phyloP scores from a whole-genome alignment of 2,888 invertebrate species.

The Athalia rosae region DNA sequence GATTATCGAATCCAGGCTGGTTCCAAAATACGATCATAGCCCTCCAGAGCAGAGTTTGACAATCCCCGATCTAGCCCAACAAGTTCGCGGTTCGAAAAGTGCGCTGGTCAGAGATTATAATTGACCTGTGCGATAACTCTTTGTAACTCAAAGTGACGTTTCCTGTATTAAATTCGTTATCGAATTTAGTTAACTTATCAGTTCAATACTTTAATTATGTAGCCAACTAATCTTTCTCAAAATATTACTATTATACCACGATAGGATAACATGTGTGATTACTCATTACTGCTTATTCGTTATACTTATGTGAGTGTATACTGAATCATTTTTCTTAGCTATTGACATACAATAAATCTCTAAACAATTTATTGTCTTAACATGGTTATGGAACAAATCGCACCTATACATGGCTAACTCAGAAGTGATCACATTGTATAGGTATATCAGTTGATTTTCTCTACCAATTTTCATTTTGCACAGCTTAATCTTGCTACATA shows the following conservation, averaged over 20 bases:
- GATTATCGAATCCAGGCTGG: constrained; percentile 28
- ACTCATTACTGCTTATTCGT: not conserved
- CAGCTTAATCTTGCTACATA: not conserved
- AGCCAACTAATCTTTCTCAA: constrained; percentile 32
- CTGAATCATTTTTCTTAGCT: constrained; percentile 20
- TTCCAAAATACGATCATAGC: constrained; percentile 36
- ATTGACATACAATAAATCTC: constrained; percentile 6
- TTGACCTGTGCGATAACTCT: constrained; percentile 41
- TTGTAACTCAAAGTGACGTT: constrained; percentile 23
- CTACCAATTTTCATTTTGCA: not conserved
- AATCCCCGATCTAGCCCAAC: constrained; percentile 46
- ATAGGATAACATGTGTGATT: constrained; percentile 22
- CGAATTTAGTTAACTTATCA: constrained; percentile 13
- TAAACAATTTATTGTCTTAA: constrained; percentile 10
- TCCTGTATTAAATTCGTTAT: constrained; percentile 28
- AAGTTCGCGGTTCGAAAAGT: constrained; percentile 26
- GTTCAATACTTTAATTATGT: constrained; percentile 22
- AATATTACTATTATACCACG: constrained; percentile 7
- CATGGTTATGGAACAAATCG: constrained; percentile 13
- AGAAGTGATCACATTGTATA: too few species aligned
- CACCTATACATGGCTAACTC: not conserved
- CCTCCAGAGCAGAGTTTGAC: constrained; percentile 34
- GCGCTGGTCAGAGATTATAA: constrained; percentile 28
- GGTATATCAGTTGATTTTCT: not conserved
- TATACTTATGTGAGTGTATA: not conserved